Base-by-base conservation (phyloP, 2,797 vertebrate species). In the Anisognathus igniventris region DNA sequence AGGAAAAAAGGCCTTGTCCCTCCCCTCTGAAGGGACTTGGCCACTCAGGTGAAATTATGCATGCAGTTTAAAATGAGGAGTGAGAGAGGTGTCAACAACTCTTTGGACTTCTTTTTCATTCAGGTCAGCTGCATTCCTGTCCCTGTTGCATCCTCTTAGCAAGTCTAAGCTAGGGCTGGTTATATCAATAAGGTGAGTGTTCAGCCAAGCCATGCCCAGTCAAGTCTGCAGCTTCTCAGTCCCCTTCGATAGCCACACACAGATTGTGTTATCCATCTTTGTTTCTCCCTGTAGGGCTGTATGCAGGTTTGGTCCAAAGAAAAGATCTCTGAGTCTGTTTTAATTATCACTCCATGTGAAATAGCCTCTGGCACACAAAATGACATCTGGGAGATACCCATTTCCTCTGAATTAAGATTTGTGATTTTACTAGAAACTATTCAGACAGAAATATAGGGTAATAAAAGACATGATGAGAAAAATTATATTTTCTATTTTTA, bases 341-440 rank as follows among this genome's bases (percentile, higher is more conserved):
- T 91, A 95, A 86, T 94, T 96, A 72, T 88, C 78, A 44, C 56
- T 81, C 66, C 25, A 44, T 64, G 47, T 73, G 76, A 93, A 96
- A 95, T 76, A 86, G 90, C 90, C 86, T 85, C 53, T 70, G 72
- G 93, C 83, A 73, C 62, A 37, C 45, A 73, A 73, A 90, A 71
- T 24, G 30, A 44, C 91, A 61, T 88, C 83, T 84, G 86, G 65
- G 60, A 79, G n/a, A 62, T 64, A 67, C 8, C 21, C 10, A 4
- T 64, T 95, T 92, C 72, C 87, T 83, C 76, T 92, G 71, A 80
- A 56, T 80, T 90, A 85, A 76, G 79, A 88, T 84, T 83, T 79
- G 44, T 87, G 79, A 56, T 78, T 91, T 95, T 80, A 33, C 58
- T 91, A 72, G 67, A 68, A 89, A 88, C 35, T 73, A 81, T 71